Conservation (phyloP, 92 coral and sea anemone genomes). For the Muricea muricata region DNA sequence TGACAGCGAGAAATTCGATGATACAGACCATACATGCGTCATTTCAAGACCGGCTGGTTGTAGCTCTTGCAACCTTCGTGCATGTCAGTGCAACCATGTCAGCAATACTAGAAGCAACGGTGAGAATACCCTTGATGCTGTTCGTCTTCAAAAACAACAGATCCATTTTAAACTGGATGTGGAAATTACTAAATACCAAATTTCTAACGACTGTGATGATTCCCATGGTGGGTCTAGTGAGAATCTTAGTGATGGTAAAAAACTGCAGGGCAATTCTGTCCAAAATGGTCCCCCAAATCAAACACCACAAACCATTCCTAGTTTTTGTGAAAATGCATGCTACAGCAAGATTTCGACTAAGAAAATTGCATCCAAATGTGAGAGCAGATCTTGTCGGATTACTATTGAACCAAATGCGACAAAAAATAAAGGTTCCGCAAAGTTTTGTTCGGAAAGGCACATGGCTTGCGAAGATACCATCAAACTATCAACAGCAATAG, state of each 20-base stretch:
- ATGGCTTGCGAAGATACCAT: not conserved
- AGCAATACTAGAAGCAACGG: not conserved
- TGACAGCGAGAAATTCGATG: not conserved
- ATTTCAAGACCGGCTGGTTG: too few relatives aligned
- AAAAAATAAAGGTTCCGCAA: not conserved
- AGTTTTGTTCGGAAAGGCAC: not conserved
- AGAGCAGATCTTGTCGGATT: not conserved
- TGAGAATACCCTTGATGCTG: not conserved
- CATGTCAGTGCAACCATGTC: not conserved
- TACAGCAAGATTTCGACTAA: not conserved
- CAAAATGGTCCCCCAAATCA: not conserved
- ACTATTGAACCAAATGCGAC: not conserved
- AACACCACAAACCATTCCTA: not conserved
- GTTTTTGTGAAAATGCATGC: not conserved
- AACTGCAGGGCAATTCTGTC: not conserved
- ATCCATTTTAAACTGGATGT: not conserved
- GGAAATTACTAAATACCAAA: not conserved
- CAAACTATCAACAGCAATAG: not conserved
- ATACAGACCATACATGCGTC: too few relatives aligned
- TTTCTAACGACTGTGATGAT: not conserved
- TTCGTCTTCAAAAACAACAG: not conserved
- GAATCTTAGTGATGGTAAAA: not conserved
- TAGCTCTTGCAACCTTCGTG: not conserved
- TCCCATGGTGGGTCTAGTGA: too few relatives aligned
- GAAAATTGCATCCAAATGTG: not conserved